phyloP scores from a whole-genome alignment of 2,888 invertebrate species.

The Stenoptilia bipunctidactyla region DNA sequence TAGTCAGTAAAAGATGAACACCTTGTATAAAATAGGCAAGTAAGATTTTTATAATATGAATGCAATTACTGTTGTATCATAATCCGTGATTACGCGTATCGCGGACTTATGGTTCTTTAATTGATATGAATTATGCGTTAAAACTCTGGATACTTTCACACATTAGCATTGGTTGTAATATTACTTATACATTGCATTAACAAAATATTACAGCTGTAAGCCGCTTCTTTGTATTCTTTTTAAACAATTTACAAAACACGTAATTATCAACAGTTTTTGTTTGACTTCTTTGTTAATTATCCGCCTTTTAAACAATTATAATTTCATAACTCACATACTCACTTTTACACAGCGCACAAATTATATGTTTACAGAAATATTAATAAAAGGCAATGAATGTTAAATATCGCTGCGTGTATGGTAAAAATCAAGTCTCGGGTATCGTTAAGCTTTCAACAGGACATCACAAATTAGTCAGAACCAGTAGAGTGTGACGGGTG shows the following conservation, averaged over 20 bases:
- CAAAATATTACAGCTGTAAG: too few relatives aligned
- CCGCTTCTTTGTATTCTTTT: too few relatives aligned
- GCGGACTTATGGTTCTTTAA: slow-evolving; percentile 24
- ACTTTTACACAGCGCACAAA: too few relatives aligned
- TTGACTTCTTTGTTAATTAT: too few relatives aligned
- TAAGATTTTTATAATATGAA: background rate
- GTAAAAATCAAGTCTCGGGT: too few relatives aligned
- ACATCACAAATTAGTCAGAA: slow-evolving; percentile 58
- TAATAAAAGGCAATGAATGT: slow-evolving; percentile 2
- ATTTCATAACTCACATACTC: too few relatives aligned
- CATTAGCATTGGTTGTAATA: background rate
- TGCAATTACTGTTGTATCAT: slow-evolving; percentile 18
- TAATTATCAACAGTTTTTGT: too few relatives aligned
- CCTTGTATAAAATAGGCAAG: background rate
- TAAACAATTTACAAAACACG: too few relatives aligned
- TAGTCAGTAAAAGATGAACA: too few relatives aligned
- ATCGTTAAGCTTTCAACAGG: slow-evolving; percentile 41
- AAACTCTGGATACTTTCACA: slow-evolving; percentile 7
- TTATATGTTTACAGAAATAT: too few relatives aligned
- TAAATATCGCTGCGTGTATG: slow-evolving; percentile 1
- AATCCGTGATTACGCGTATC: slow-evolving; percentile 27
- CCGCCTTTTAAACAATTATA: too few relatives aligned
- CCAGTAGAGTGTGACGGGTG: slow-evolving; percentile 43
- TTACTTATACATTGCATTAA: too few relatives aligned
- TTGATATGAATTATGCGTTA: slow-evolving; percentile 26